Base-by-base conservation (phyloP, 30 jellyfish, hydroid and myxozoan genomes). In the Pseudorhiza aurosa region DNA sequence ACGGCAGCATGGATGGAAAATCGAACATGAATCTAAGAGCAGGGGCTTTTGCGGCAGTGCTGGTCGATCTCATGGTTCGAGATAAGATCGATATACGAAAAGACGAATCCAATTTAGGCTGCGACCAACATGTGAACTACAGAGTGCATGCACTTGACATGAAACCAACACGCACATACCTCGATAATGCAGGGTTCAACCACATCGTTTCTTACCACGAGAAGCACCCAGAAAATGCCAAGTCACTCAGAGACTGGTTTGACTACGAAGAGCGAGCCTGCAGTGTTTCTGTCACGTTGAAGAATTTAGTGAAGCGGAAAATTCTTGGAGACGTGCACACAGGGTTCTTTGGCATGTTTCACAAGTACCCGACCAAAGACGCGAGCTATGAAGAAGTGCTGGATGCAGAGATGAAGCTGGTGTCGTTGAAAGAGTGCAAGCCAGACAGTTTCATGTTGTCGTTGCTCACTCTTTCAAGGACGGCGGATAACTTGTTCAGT, bases 361-460 rank as follows among this genome's bases (percentile, higher is more conserved):
- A 78, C 68, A 89, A 80, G 45, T 89, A 81, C 82, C 95, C 90
- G 26, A 80, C 95, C 0, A 30, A 77, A 39, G 95, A 92, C 56
- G 40, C 68, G n/a, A 71, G 94, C 24, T 82, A 37, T 17, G 95
- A 37, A 59, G 93, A 85, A 53, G 96, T 60, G 18, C 33, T 92
- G 0, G 96, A 92, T 27, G 80, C 85, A 28, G 98, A 92, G 27
- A 72, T 92, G 93, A 92, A 84, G 53, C 87, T 58, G 19, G 96
- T 86, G 4, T 77, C 95, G 10, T 42, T 92, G 82, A 80, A 77
- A 42, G 98, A 92, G 56, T 51, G 85, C 69, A 81, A 76, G 53
- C 98, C 98, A 11, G 98, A 92, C 51, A 73, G 96, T 30, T 92
- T 50, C 93, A 84, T 92, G 95, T 58, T 92, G 49, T 72, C 98